Conservation (phyloP, 2,888 invertebrate genomes). For the Didymodactylos carnosus region DNA sequence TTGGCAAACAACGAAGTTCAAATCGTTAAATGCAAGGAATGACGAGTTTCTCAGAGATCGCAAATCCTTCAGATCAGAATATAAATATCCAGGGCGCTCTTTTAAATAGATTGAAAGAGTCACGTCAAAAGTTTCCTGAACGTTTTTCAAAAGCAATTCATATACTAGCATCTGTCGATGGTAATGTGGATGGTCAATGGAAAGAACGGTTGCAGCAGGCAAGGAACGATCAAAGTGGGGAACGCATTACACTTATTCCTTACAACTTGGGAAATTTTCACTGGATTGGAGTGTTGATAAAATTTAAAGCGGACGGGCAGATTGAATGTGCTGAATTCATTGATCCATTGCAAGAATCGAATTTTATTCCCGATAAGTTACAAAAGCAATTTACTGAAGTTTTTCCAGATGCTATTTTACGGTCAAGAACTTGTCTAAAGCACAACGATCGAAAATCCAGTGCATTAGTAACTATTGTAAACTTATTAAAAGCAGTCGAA, state of each 20-base stretch:
- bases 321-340: not conserved
- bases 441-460: not conserved
- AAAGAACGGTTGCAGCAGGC: not conserved
- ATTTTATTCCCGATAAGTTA: not conserved
- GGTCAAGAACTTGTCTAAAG: not conserved
- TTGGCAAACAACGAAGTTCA: too few relatives aligned
- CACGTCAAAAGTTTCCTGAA: not conserved
- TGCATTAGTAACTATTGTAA: not conserved
- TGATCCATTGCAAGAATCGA: not conserved
- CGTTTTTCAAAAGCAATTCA: not conserved
- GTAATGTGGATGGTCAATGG: not conserved
- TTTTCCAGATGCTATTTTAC: not conserved
- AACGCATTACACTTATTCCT: not conserved
- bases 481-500: not conserved
- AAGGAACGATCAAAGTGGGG: not conserved
- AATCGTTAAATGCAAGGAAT: too few relatives aligned
- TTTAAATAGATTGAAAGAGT: not conserved
- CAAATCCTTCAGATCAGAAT: too few relatives aligned
- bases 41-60: too few relatives aligned
- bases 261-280: not conserved
- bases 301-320: not conserved
- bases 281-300: not conserved
- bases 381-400: not conserved
- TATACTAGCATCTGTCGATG: not conserved
- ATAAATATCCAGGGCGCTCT: too few relatives aligned